Evolutionary conservation across 2,888 invertebrate species (phyloP), one percentile per base, ranked within the genome.

Genomic region (Mactromeris polynyma): DNA sequence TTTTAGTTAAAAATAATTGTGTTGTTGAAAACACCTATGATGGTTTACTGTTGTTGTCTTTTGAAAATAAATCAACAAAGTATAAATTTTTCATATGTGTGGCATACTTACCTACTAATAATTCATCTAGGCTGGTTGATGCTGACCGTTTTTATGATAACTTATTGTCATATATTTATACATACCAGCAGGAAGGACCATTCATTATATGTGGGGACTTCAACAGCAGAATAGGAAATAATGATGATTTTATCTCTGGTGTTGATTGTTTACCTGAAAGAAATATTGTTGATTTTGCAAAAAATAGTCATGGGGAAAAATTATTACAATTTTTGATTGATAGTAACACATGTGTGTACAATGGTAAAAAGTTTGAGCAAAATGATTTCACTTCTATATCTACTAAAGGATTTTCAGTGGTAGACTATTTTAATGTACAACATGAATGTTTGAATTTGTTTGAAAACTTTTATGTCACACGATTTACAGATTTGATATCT

Each of bases 1-100:
- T 84, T 58, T 73, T 81, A 81, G 58, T 81, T n/a, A 81, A 54
- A 81, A 81, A 81, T 36, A 33, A 36, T 21, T 58, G 38, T 81
- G 36, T 58, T 58, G 58, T 81, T 58, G 54, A 81, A 21, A 81
- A 81, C n/a, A 36, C 38, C 9, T 81, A 6, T 51, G 81, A 81
- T 54, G 51, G 54, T 81, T 31, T 81, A 17, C 21, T 81, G 14
- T 81, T 46, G 81, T n/a, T 81, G 9, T 81, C 81, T 33, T 51
- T 51, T 81, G 81, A 81, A 81, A 9, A 31, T 54, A 81, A 80
- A 26, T 6, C 11, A 7, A 80, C 46, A 21, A 42, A n/a, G 38
- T 80, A n/a, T 19, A 81, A 80, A 17, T 80, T 80, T 51, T 46
- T 80, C 80, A 80, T 46, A 31, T 42, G 80, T 51, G 80, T 80